Conservation (phyloP, 1,140 invertebrate species). For the Idris sp. region DNA sequence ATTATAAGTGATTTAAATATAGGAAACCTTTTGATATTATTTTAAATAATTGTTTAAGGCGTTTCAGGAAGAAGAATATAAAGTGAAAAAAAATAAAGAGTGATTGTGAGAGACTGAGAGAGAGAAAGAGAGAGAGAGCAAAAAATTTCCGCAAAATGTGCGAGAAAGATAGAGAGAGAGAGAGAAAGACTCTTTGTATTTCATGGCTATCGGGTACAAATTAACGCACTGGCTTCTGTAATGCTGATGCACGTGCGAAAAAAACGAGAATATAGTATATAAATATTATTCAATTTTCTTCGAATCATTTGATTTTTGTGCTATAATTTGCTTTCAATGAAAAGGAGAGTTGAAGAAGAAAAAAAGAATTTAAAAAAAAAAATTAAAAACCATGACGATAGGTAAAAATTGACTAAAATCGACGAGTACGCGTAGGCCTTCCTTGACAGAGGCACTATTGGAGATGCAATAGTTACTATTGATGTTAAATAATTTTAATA, state of each 20-base stretch:
- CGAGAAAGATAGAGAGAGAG: constrained; percentile 32
- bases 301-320: constrained; percentile 26
- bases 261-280: constrained; percentile 45
- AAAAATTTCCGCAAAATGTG: constrained; percentile 6
- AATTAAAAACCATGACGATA: constrained; percentile 16
- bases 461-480: constrained; percentile 59
- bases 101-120: constrained; percentile 20
- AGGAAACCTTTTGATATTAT: constrained; percentile 22
- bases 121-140: constrained; percentile 17
- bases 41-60: constrained; percentile 13
- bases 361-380: constrained; percentile 15
- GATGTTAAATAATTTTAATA: constrained; percentile 59
- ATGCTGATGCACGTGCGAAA: constrained; percentile 55
- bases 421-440: constrained; percentile 34
- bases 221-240: constrained; percentile 59
- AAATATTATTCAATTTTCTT: constrained; percentile 35
- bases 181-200: constrained; percentile 44
- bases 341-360: too few relatives aligned
- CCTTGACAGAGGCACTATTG: constrained; percentile 36
- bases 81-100: constrained; percentile 18
- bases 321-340: constrained; percentile 41
- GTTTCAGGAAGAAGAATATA: constrained; percentile 13
- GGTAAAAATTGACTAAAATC: constrained; percentile 26
- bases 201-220: constrained; percentile 64
- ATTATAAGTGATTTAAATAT: constrained; percentile 35